These are phyloP conservation scores for Cotesia glomerata DNA, from an alignment of 1,140 invertebrate genomes.

Conservation along the genomic window DNA sequence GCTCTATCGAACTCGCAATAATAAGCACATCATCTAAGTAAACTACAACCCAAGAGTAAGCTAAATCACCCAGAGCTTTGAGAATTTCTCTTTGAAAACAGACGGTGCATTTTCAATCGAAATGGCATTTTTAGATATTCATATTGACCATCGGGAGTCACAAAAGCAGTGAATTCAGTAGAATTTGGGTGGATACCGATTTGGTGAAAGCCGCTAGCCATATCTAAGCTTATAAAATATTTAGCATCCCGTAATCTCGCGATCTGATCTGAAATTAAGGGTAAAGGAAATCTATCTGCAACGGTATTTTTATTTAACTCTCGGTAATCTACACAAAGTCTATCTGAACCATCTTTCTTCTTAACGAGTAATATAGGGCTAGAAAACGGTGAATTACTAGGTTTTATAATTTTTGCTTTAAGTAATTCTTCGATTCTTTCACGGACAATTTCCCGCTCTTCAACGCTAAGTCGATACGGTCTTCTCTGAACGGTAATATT, in stretches of 20 bases:
- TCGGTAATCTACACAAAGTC: conserved; percentile 23
- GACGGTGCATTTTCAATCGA: conserved; percentile 57
- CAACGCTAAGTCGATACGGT: not conserved
- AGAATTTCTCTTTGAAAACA: conserved; percentile 45
- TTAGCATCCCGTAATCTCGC: too few relatives aligned
- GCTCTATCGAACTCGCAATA: too few relatives aligned
- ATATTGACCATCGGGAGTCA: conserved; percentile 53
- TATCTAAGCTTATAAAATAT: too few relatives aligned
- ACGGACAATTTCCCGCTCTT: not conserved
- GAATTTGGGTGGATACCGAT: conserved; percentile 50
- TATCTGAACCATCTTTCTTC: conserved; percentile 25
- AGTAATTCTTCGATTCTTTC: conserved; percentile 6
- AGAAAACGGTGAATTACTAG: conserved; percentile 12
- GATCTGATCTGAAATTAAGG: not conserved
- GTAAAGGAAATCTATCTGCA: conserved; percentile 20
- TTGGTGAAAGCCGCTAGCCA: conserved; percentile 57
- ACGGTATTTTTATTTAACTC: conserved; percentile 26
- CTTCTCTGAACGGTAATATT: conserved; percentile 5
- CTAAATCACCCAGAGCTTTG: conserved; percentile 11
- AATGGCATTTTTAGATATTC: conserved; percentile 58
- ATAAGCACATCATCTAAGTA: conserved; percentile 33
- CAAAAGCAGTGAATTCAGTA: conserved; percentile 58
- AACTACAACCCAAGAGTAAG: conserved; percentile 25
- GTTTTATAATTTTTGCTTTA: not conserved
- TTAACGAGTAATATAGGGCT: conserved; percentile 24